Base-by-base conservation (phyloP, 2,888 invertebrate genomes). In the Hololepta plana region DNA sequence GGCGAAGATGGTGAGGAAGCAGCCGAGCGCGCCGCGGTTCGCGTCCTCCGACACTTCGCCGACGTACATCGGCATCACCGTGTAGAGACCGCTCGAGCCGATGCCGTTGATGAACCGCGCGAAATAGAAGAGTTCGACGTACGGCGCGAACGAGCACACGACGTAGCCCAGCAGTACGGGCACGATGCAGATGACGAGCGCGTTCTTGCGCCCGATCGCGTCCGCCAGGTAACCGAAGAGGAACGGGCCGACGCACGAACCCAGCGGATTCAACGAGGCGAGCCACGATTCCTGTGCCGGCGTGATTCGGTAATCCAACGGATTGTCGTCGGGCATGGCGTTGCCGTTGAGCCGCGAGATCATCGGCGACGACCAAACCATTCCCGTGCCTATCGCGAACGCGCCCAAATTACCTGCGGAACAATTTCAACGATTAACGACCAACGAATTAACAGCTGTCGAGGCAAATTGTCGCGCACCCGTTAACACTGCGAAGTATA, bases 1-100 rank as follows among this genome's bases (percentile, higher is more conserved):
- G 20, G 79, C 67, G 54, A 76, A 76, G 15, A 71, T 23, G 3
- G 33, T 23, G 32, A 82, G 66, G 32, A 80, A 68, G 0, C 82
- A 76, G 2, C 84, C 84, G 0, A 85, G 55, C 0, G 75, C 68
- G 0, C 88, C 88, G 31, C 90, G 61, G 9, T 72, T 67, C 14
- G 73, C 72, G 28, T 72, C 69, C 59, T 81, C 73, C 4, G 84
- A 67, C 17, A 84, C 79, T 54, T 88, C 88, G 20, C 80, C 80
- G 31, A 82, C 67, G 53, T 87, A 88, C 66, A 85, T 76, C 0
- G 87, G 84, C 1, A 72, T 66, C 2, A 73, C 66, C 0, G 74
- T 69, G n/a, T 29, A 23, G 12, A n/a, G n/a, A n/a, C n/a, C n/a
- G n/a, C n/a, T n/a, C n/a, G n/a, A n/a, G n/a, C n/a, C n/a, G 8